Percentiles rank a stretch among this genome's conserved stretches.
Evolutionary conservation across 2,797 vertebrate genomes (phyloP).

Genomic region (Chiroxiphia lanceolata): DNA sequence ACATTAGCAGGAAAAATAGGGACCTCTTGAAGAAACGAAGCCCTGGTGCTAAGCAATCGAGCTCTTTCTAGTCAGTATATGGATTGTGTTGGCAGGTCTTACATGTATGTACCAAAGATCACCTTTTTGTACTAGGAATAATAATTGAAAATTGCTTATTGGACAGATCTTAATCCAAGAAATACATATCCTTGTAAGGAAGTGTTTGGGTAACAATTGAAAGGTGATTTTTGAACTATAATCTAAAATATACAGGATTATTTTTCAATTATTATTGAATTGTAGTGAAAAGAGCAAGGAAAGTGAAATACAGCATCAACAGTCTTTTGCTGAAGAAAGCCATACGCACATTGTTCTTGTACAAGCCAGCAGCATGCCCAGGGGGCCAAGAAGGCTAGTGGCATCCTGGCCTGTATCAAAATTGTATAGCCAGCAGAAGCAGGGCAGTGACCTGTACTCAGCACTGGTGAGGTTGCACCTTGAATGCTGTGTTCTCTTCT

Average conservation of each 20-base stretch:
- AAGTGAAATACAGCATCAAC: neutral
- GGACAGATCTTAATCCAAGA: neutral
- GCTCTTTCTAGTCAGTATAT: neutral
- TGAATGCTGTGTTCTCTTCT: neutral
- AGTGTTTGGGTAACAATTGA: neutral
- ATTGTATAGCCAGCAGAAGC: neutral
- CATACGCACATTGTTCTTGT: neutral
- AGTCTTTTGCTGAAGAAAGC: neutral
- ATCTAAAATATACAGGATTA: neutral
- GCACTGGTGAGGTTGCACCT: neutral
- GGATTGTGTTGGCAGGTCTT: neutral
- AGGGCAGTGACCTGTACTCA: fast-evolving
- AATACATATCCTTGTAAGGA: neutral
- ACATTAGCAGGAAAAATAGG: neutral
- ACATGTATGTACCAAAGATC: neutral
- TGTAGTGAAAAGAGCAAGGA: neutral
- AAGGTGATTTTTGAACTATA: neutral
- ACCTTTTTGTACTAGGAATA: neutral
- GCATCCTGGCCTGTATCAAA: neutral
- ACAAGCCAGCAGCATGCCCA: neutral
- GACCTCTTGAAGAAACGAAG: neutral
- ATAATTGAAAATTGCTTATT: neutral
- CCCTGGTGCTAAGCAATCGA: neutral
- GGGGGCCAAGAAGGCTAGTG: neutral
- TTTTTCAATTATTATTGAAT: neutral